Evolutionary conservation across 2,797 vertebrate genomes (phyloP).

Genomic region (Orestias chungarensis): DNA sequence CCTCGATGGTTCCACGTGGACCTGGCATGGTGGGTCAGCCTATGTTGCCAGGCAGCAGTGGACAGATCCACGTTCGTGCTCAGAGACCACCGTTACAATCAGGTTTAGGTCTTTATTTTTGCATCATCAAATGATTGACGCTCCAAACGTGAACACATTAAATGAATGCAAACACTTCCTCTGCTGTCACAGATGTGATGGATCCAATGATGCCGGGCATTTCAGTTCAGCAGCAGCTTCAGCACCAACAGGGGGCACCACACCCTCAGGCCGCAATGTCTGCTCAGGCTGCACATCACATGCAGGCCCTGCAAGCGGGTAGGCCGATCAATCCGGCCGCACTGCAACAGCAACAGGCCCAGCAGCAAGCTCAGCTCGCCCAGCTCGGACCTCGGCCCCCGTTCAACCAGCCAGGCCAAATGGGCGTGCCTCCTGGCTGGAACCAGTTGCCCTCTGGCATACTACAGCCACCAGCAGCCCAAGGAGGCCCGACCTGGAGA

Average conservation of each 20-base stretch:
- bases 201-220: conserved; percentile 92
- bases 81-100: conserved; percentile 89
- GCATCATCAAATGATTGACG: background rate
- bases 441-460: conserved; percentile 92
- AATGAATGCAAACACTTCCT: background rate
- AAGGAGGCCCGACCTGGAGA: conserved; percentile 90
- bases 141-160: conserved; percentile 7
- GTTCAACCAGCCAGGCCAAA: conserved; percentile 91
- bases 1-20: conserved; percentile 89
- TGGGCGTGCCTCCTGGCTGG: conserved; percentile 93
- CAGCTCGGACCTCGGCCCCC: conserved; percentile 86
- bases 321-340: conserved; percentile 90
- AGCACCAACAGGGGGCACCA: conserved; percentile 79
- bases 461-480: conserved; percentile 88
- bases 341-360: conserved; percentile 87
- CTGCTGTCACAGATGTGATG: conserved; percentile 82
- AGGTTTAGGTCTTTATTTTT: conserved; percentile 79
- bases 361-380: conserved; percentile 76
- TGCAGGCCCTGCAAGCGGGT: conserved; percentile 88
- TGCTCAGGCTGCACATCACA: conserved; percentile 90
- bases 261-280: conserved; percentile 87
- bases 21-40: conserved; percentile 86
- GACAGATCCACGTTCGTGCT: conserved; percentile 90
- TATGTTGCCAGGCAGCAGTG: conserved; percentile 85
- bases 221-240: conserved; percentile 83